Evolutionary conservation across 2,113 vertebrate genomes (phyloP).

Genomic region (Oncorhynchus nerka): DNA sequence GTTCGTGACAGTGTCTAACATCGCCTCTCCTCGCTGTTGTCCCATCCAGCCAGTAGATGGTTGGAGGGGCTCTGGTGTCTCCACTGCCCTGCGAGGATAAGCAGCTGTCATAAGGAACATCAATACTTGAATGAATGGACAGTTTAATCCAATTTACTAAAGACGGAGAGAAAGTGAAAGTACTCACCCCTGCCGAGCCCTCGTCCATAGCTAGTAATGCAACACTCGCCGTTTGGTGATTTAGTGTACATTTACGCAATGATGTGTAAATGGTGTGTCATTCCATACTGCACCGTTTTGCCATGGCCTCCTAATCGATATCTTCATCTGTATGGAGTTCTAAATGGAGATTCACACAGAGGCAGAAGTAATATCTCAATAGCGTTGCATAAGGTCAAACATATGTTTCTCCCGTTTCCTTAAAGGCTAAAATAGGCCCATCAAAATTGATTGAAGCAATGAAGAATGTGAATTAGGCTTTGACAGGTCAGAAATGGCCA

Average conservation of each 20-base stretch:
- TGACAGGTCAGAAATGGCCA: constrained; percentile 62
- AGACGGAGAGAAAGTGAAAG: constrained; percentile 65
- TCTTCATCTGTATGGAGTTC: constrained; percentile 45
- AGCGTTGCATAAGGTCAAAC: constrained; percentile 52
- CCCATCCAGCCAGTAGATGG: constrained; percentile 50
- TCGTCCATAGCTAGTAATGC: constrained; percentile 36
- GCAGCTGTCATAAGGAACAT: constrained; percentile 69
- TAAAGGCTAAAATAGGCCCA: constrained; percentile 49
- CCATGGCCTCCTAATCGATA: constrained; percentile 58
- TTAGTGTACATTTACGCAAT: constrained; percentile 70
- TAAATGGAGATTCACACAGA: constrained; percentile 7
- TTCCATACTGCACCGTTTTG: constrained; percentile 62
- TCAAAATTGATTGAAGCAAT: constrained; percentile 59
- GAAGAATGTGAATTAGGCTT: constrained; percentile 54
- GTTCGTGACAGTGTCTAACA: neutral
- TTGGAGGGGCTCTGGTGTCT: constrained; percentile 65
- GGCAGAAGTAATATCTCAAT: constrained; percentile 36
- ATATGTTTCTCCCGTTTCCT: constrained; percentile 32
- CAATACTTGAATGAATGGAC: constrained; percentile 71
- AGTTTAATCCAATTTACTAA: constrained; percentile 74
- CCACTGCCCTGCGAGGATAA: constrained; percentile 61
- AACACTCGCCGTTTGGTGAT: constrained; percentile 53
- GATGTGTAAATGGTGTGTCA: constrained; percentile 65
- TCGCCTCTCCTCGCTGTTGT: constrained; percentile 38
- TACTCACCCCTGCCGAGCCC: constrained; percentile 45